Conservation (phyloP, 2,888 invertebrate species). For the Rotaria sp. region DNA sequence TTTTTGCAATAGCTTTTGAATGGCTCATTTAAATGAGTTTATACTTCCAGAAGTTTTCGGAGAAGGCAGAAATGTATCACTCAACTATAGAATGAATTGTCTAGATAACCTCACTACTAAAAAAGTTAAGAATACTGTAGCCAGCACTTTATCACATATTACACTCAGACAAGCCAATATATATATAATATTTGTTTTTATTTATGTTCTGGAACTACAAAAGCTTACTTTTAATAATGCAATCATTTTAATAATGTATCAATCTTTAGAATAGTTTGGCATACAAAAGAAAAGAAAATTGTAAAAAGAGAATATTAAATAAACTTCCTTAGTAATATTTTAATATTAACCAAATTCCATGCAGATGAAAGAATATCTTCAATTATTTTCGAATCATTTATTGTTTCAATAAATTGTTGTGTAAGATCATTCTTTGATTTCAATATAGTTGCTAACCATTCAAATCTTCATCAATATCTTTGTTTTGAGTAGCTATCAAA, state of each 20-base stretch:
- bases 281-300: neutral
- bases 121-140: no score
- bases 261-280: neutral
- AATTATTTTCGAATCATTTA: neutral
- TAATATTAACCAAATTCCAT: neutral
- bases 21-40: no score
- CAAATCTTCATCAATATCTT: conserved; percentile 94
- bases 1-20: no score
- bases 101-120: no score
- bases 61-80: no score
- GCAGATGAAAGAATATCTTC: neutral
- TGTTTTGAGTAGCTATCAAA: conserved; percentile 91
- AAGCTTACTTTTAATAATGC: neutral
- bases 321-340: neutral
- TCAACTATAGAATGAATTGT: no score
- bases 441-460: conserved; percentile 73
- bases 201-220: neutral
- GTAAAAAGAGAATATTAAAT: neutral
- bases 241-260: neutral
- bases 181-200: neutral
- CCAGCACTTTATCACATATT: no score
- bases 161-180: no score
- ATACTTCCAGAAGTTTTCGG: no score
- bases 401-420: neutral
- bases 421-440: neutral